Base-by-base conservation (phyloP, 2,113 vertebrate genomes). In the Motacilla tschutschensis region DNA sequence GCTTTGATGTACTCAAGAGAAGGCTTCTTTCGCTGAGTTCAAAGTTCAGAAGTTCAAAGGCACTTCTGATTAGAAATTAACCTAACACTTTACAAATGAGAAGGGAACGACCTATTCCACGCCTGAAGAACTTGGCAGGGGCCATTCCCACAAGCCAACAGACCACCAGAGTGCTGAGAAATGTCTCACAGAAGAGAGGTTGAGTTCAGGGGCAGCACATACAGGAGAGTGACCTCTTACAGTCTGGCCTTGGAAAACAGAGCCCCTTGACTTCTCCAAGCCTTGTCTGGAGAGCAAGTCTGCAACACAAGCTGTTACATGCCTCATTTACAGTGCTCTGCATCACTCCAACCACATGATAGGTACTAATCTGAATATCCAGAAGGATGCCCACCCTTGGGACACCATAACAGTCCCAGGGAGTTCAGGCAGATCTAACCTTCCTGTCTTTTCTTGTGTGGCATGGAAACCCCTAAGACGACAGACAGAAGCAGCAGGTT, bases 21-120 rank as follows among this genome's bases (percentile, higher is more conserved):
- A 46, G 41, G 43, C 35, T 86, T 82, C 51, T 62, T 77, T 44
- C 1, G 0, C 25, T 0, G 10, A 84, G 82, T 88, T 88, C 75
- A 79, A 93, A 85, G 94, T 96, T 92, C 92, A 89, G 64, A 59
- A 88, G 93, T 92, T 95, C 93, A 92, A 88, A 90, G 54, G 71
- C 80, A 84, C 46, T 75, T 87, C 55, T 93, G 83, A 94, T 93
- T 88, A 95, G 91, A 93, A 94, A 93, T 95, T 93, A 95, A 93
- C 88, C 71, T 2, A 17, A 77, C 24, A 41, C 36, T 91, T 83
- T 11, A 70, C 74, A 82, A 91, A 65, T 2, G 25, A 82, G 60
- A 86, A 88, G 59, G 21, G 74, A 92, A 89, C 0, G 0, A 86
- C 28, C 44, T 90, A 60, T n/a, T 91, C 78, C 51, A 85, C 0